Base-by-base conservation (phyloP, 1,140 invertebrate species). In the Galleria mellonella region DNA sequence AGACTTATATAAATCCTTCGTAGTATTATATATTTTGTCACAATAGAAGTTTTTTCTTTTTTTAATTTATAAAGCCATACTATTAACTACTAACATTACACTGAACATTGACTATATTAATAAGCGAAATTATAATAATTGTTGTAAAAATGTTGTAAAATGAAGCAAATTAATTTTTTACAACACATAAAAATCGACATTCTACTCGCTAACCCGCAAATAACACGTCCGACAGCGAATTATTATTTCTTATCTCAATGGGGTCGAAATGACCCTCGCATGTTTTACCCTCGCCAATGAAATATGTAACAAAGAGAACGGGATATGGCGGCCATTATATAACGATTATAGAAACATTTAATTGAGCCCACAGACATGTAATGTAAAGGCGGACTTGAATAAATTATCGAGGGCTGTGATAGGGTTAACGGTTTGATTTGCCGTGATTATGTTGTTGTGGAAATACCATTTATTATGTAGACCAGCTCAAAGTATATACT, bases 231-330 rank as follows among this genome's bases (percentile, higher is more conserved):
- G 33, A 44, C 43, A 38, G 48, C 48, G 44, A 38, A 69, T 64
- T 69, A 71, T 69, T 68, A 60, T 65, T 60, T 44, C 43, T 53
- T 47, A 13, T 15, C 28, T 37, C 32, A 9, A 32, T 29, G 43
- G 53, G 52, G 54, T 41, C 55, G 30, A 71, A n/a, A n/a, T n/a
- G n/a, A 66, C 73, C 72, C 62, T 70, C 59, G 49, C 44, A 39
- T n/a, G n/a, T n/a, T n/a, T n/a, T n/a, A n/a, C n/a, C n/a, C n/a
- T 47, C 59, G 58, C 63, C 67, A 70, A 76, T 78, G 65, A 74
- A 76, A 76, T 71, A 76, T 75, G 61, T 60, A 82, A 76, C 74
- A 78, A 78, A 74, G 59, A 53, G 57, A 63, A 71, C 75, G 58
- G 55, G 72, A 66, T 64, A 55, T 27, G 38, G 39, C n/a, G n/a